A percentile compares a stretch with the other conserved stretches of the same genome.
Conservation (phyloP, 2,888 invertebrate genomes). For the Caenorhabditis zanzibari region DNA sequence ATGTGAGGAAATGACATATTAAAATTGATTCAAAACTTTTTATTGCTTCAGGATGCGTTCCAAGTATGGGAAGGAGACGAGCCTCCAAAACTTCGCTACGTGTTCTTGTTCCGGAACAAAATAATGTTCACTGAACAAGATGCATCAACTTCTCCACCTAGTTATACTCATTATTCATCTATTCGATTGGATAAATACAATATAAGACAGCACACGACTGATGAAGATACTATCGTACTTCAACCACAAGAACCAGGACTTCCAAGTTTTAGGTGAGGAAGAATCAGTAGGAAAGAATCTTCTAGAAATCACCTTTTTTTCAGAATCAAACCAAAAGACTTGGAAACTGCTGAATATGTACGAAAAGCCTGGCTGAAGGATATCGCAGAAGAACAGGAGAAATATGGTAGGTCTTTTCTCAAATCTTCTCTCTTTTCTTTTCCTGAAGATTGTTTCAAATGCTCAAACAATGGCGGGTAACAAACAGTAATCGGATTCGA, state of each 20-base stretch:
- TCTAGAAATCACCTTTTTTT: background rate
- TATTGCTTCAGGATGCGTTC: slow-evolving; percentile 83
- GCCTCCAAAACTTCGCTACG: slow-evolving; percentile 82
- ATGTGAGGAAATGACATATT: slow-evolving; percentile 86
- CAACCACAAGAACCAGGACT: slow-evolving; percentile 80
- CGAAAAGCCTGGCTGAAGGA: slow-evolving; percentile 85
- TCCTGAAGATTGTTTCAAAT: slow-evolving; percentile 19
- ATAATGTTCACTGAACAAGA: slow-evolving; percentile 77
- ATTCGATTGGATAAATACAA: slow-evolving; percentile 84
- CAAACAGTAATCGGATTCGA: slow-evolving; percentile 56
- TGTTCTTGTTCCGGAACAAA: slow-evolving; percentile 84
- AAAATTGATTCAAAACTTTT: background rate
- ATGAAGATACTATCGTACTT: slow-evolving; percentile 81
- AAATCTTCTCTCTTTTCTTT: background rate
- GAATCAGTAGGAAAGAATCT: background rate
- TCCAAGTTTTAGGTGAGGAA: slow-evolving; percentile 72
- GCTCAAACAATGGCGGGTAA: slow-evolving; percentile 31
- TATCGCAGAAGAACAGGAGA: slow-evolving; percentile 83
- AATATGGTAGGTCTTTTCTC: slow-evolving; percentile 79
- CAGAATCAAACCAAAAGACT: slow-evolving; percentile 79
- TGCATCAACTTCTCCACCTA: slow-evolving; percentile 75
- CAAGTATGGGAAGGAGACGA: slow-evolving; percentile 84
- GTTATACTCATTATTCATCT: slow-evolving; percentile 83
- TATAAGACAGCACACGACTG: slow-evolving; percentile 83
- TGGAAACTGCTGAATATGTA: slow-evolving; percentile 74